These are phyloP conservation scores for Scopus umbretta DNA, from an alignment of 2,113 vertebrate species.

Conservation along the genomic window DNA sequence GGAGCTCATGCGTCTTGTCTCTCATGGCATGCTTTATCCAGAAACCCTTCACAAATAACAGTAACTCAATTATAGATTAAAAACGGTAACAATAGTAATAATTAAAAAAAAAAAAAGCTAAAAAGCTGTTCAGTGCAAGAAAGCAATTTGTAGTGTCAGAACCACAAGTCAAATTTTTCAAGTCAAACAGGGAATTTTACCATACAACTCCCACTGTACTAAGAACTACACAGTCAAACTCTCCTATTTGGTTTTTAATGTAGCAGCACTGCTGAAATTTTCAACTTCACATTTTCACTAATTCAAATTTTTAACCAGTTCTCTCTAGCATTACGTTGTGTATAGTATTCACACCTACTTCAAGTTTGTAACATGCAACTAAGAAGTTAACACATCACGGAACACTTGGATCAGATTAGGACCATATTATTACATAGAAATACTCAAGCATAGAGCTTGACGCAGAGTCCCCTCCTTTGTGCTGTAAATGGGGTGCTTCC, in stretches of 20 bases:
- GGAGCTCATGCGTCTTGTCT: not conserved
- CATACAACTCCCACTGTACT: not conserved
- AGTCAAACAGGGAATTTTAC: not conserved
- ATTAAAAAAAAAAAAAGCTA: not conserved
- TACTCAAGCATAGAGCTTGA: not conserved
- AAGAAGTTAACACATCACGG: not conserved
- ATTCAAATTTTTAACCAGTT: not conserved
- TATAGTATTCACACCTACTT: not conserved
- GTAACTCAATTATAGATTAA: not conserved
- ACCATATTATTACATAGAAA: not conserved
- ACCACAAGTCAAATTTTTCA: not conserved
- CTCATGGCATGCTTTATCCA: not conserved
- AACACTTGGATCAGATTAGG: not conserved
- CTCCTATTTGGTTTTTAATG: not conserved
- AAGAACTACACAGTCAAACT: fast-evolving
- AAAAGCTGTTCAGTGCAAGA: not conserved
- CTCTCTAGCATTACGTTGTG: not conserved
- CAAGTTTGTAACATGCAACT: fast-evolving
- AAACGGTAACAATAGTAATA: not conserved
- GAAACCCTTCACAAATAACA: not conserved
- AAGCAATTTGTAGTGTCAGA: not conserved
- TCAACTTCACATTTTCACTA: not conserved
- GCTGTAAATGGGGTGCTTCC: not conserved
- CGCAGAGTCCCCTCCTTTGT: not conserved
- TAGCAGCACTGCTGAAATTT: not conserved